Evolutionary conservation across 2,888 invertebrate genomes (phyloP).

Genomic region (Pheosia tremula): DNA sequence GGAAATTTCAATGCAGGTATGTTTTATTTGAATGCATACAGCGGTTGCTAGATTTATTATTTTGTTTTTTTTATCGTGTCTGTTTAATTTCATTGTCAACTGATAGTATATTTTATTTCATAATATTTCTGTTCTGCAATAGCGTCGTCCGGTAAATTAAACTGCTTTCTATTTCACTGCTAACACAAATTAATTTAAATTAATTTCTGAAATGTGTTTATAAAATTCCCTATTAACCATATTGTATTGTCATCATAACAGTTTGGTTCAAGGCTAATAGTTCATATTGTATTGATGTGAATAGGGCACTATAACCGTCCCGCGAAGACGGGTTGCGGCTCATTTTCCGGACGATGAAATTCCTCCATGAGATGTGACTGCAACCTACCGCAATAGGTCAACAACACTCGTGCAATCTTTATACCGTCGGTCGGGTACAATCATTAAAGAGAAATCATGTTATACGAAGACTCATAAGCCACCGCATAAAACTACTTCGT

Average conservation of each 20-base stretch:
- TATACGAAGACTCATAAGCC: no score
- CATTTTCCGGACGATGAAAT: background rate
- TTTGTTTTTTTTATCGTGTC: background rate
- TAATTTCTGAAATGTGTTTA: background rate
- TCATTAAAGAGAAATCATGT: background rate
- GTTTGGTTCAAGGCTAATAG: no score
- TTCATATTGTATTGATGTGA: no score
- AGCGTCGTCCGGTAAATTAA: constrained; percentile 6
- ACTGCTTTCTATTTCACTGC: constrained; percentile 3
- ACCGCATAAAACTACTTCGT: no score
- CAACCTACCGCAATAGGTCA: constrained; percentile 4
- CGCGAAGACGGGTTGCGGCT: background rate
- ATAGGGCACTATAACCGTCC: no score
- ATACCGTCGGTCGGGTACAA: background rate
- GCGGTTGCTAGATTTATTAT: background rate
- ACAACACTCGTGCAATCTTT: background rate
- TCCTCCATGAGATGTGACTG: background rate
- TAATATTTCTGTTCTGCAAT: constrained; percentile 5
- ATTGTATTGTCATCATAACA: no score
- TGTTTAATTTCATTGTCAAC: constrained; percentile 5
- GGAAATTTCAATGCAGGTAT: constrained; percentile 55
- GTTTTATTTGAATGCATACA: constrained; percentile 12
- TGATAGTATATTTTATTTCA: constrained; percentile 5
- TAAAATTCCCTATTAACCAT: no score
- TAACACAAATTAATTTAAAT: background rate